Conservation (phyloP, 2,797 vertebrate species). For the Diglossa cyanea region DNA sequence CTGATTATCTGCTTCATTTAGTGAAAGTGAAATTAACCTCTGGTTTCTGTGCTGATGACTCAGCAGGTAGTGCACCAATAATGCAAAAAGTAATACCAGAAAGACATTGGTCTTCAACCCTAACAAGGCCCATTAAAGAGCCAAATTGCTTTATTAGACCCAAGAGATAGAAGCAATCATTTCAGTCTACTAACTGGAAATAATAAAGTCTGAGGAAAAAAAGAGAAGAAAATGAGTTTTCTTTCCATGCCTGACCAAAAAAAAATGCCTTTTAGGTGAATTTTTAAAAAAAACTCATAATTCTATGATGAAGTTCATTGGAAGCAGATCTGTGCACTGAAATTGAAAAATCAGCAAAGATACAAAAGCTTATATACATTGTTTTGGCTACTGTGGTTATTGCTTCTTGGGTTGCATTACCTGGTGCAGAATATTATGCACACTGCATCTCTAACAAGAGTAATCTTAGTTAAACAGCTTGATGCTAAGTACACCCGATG, state of each 20-base stretch:
- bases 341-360: not conserved
- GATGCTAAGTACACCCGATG: conserved; percentile 11
- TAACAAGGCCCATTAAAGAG: conserved; percentile 72
- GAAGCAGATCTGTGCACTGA: not conserved
- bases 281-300: not conserved
- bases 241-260: not conserved
- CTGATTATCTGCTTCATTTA: conserved; percentile 83
- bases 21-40: conserved; percentile 77
- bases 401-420: not conserved
- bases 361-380: not conserved
- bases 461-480: conserved; percentile 28
- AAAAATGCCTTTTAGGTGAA: not conserved
- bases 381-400: not conserved
- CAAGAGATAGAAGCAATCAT: conserved; percentile 70
- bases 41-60: conserved; percentile 71
- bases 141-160: conserved; percentile 74
- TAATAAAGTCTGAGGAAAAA: conserved; percentile 45
- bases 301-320: not conserved
- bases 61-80: conserved; percentile 72
- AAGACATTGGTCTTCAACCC: conserved; percentile 71
- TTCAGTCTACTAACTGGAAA: conserved; percentile 69
- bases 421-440: not conserved
- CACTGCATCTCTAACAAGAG: not conserved
- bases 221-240: conserved; percentile 18
- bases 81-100: conserved; percentile 60